Evolutionary conservation across 2,797 vertebrate genomes (phyloP).

Genomic region (Bradypus variegatus): DNA sequence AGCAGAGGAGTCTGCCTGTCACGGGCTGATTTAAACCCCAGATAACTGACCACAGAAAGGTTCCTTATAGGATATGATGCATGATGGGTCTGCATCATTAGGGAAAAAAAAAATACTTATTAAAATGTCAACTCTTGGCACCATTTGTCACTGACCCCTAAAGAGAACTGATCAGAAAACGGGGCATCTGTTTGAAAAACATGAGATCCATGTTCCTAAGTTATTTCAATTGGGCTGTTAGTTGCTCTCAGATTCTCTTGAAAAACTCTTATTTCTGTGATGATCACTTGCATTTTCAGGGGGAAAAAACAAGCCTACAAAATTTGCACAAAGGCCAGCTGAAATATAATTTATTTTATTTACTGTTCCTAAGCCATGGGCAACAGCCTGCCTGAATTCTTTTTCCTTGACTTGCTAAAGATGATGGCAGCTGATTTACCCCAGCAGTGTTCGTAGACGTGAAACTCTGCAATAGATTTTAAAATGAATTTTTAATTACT

Average conservation of each 20-base stretch:
- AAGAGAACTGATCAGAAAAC: background rate
- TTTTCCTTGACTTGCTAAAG: background rate
- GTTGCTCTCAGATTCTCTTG: background rate
- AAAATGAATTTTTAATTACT: constrained; percentile 67
- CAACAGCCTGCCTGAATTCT: background rate
- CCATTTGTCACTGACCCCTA: background rate
- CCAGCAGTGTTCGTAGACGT: constrained; percentile 42
- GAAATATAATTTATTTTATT: background rate
- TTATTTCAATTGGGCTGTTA: background rate
- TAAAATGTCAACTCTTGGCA: background rate
- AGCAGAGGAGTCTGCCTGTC: background rate
- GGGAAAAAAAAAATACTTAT: background rate
- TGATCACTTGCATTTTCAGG: background rate
- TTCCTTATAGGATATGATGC: background rate
- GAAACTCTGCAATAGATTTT: constrained; percentile 47
- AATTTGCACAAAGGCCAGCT: background rate
- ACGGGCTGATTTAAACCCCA: background rate
- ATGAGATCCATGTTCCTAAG: background rate
- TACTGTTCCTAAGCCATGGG: background rate
- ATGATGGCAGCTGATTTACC: constrained; percentile 43
- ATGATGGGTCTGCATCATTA: background rate
- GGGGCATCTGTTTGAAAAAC: background rate
- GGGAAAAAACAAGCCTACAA: background rate
- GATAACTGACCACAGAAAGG: background rate
- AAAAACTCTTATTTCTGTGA: background rate